Base-by-base conservation (phyloP, 2,888 invertebrate genomes). In the Leptinotarsa rubiginosa region DNA sequence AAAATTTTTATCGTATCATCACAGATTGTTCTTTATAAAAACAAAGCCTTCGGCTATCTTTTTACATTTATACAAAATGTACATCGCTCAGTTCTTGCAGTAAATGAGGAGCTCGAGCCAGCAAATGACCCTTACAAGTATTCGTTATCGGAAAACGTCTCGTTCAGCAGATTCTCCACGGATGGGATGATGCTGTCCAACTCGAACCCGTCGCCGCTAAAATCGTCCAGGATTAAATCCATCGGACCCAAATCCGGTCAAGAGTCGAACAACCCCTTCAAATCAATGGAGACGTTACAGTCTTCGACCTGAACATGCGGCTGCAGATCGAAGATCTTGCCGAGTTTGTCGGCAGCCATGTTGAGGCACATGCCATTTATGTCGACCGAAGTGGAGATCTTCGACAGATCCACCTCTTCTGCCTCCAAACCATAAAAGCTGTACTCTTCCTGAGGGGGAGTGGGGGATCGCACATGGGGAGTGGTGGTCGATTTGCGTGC, bases 401-500 rank as follows among this genome's bases (percentile, higher is more conserved):
- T 86, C 0, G 85, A 83, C 70, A 89, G 84, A 1, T 89, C 86
- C 1, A 89, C 82, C 0, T 87, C 81, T 0, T 81, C 81, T 0
- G 90, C 88, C 72, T 84, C 86, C 1, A 85, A 83, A 0, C 91
- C 90, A 71, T 92, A 92, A 79, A 87, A 90, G 0, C 91, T 90
- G 78, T 85, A 89, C 50, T 87, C 83, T 12, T 77, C 79, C 1
- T 85, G 84, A 0, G 77, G 71, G 2, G 31, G 41, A 5, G 20
- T 0, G 12, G 56, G 41, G 41, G 41, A 10, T 41, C 41, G 41
- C 41, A 41, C 18, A 1, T 56, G 52, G 5, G 84, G 86, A 0
- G 88, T 85, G n/a, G 82, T 80, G 0, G 90, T 90, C 0, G 89
- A 89, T 79, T 90, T 90, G 50, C 84, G 86, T 1, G 89, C 89